Base-by-base conservation (phyloP, 2,888 invertebrate species). In the Hylaea fasciaria region DNA sequence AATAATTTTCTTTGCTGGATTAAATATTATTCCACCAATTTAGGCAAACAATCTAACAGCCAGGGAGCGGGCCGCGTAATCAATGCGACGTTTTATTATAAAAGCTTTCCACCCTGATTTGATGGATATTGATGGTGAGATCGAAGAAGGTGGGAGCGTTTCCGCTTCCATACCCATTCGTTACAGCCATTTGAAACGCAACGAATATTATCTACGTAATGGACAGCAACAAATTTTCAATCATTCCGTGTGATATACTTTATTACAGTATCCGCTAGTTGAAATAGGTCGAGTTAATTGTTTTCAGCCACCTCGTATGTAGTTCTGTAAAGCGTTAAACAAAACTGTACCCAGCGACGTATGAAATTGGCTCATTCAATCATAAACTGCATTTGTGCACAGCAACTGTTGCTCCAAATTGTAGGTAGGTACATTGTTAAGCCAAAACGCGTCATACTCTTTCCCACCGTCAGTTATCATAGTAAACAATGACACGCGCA, bases 81-180 rank as follows among this genome's bases (percentile, higher is more conserved):
- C 40, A 54, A 60, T 54, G 49, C 35, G 59, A 60, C 59, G 45
- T 54, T 60, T 60, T 54, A 59, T 59, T 54, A 54, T 54, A 54
- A 60, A 54, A 60, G 59, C 59, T 60, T 53, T 50, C 49, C 14
- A 37, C 47, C 40, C 48, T 60, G 40, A 60, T 60, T 54, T 60
- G 54, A 60, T 60, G 45, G 54, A 54, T 60, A 60, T 60, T 60
- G 54, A 59, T 59, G 58, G 52, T 37, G 37, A 46, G 40, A 44
- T 53, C 39, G 40, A 45, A 59, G 40, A 45, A 59, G 44, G 53
- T 39, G 39, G 13, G 48, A 35, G 37, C 32, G 32, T 49, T 60
- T 49, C 40, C 58, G 47, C 43, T 16, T 28, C 41, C 47, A 43
- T 53, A 43, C 47, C 41, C 47, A 52, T 53, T 58, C 48, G 48